phyloP scores from a whole-genome alignment of 2,113 vertebrate species.

The Cavia aperea region DNA sequence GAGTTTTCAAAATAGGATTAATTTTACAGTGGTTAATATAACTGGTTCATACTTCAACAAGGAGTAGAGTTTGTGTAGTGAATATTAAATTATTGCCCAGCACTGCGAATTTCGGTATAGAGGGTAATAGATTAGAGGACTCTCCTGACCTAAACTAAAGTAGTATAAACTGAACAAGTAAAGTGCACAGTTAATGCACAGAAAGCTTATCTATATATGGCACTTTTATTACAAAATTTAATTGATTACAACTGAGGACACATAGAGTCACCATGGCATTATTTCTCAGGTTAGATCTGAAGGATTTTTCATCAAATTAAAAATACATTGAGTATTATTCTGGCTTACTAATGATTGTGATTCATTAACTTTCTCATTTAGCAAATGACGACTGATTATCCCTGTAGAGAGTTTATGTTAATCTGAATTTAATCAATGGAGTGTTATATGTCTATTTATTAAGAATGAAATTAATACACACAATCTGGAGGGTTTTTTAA shows the following conservation, averaged over 20 bases:
- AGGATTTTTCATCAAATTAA: background rate
- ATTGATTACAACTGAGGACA: background rate
- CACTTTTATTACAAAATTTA: background rate
- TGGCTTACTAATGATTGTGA: background rate
- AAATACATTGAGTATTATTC: background rate
- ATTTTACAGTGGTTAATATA: conserved; percentile 34
- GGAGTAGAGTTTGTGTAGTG: background rate
- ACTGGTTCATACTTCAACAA: background rate
- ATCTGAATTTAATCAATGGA: background rate
- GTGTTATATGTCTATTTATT: background rate
- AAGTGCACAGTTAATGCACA: background rate
- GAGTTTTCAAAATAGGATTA: conserved; percentile 37
- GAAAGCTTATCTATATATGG: background rate
- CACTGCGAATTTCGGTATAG: background rate
- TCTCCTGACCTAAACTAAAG: background rate
- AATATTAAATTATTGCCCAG: conserved; percentile 17
- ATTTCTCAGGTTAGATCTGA: background rate
- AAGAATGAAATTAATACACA: background rate
- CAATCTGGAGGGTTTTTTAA: background rate
- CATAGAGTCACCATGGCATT: background rate
- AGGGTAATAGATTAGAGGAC: background rate
- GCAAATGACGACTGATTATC: background rate
- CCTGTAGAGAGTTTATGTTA: background rate
- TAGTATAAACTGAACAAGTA: background rate
- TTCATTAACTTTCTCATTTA: background rate